Evolutionary conservation across 2,113 vertebrate species (phyloP).

Genomic region (Chrysemys picta): DNA sequence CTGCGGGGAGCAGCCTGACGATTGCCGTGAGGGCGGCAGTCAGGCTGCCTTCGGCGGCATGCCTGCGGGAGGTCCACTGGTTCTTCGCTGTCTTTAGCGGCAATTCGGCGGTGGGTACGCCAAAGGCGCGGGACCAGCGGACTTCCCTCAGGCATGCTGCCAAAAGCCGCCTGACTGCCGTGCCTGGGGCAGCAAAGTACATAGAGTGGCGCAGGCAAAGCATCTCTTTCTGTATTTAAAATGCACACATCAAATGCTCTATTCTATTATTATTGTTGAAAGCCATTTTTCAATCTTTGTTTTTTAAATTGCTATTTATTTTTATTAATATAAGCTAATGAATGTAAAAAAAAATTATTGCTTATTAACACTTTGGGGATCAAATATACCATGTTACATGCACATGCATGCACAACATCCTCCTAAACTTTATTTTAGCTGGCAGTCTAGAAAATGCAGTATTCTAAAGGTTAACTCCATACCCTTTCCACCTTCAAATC

Average conservation of each 20-base stretch:
- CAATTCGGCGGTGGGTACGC: too few species aligned
- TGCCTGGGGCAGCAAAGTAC: too few species aligned
- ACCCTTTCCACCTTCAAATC: neutral
- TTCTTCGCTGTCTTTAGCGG: too few species aligned
- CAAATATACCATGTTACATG: neutral
- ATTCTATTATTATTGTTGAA: neutral
- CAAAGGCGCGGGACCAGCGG: too few species aligned
- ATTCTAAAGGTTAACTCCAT: neutral
- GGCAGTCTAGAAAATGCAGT: neutral
- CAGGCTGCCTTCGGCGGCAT: too few species aligned
- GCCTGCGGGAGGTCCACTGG: too few species aligned
- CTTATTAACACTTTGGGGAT: neutral
- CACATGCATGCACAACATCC: neutral
- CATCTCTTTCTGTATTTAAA: neutral
- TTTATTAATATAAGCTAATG: neutral
- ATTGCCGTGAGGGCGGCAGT: too few species aligned
- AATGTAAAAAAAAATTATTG: neutral
- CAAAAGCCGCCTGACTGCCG: too few species aligned
- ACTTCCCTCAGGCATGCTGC: too few species aligned
- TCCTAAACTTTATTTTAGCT: neutral
- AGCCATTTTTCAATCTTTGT: neutral
- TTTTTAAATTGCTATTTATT: neutral
- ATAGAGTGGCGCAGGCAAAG: too few species aligned
- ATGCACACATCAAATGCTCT: neutral
- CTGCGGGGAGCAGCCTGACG: too few species aligned